These are phyloP conservation scores for Aplysina aerophoba DNA, from an alignment of 37 sponge, comb jelly and placozoan genomes.

Conservation along the genomic window DNA sequence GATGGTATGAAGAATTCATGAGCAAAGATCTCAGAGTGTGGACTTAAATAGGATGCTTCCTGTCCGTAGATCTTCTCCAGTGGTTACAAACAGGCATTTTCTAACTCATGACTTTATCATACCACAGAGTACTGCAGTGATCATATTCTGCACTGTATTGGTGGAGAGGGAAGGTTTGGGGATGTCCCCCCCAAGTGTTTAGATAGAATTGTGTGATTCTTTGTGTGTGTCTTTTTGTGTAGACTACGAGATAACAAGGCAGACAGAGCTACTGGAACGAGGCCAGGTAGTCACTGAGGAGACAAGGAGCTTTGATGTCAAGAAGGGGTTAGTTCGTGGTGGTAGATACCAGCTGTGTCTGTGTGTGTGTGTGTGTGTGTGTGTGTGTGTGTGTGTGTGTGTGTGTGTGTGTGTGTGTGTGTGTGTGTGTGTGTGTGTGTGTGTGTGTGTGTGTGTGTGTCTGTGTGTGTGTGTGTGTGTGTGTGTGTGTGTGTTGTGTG, in stretches of 20 bases:
- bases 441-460: neutral
- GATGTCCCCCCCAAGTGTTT: too few species aligned
- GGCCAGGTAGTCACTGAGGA: constrained; percentile 53
- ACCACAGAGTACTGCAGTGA: too few species aligned
- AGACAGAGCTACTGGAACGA: constrained; percentile 41
- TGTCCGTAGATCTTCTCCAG: too few species aligned
- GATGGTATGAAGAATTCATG: too few species aligned
- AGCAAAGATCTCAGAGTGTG: too few species aligned
- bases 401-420: neutral
- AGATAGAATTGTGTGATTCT: too few species aligned
- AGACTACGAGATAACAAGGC: constrained; percentile 69
- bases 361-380: neutral
- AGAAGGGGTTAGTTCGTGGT: constrained; percentile 31
- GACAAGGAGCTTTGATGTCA: constrained; percentile 65
- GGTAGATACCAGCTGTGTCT: neutral
- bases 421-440: neutral
- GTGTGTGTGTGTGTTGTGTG: constrained; percentile 1
- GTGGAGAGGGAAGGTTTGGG: too few species aligned
- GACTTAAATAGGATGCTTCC: too few species aligned
- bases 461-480: neutral
- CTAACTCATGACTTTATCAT: too few species aligned
- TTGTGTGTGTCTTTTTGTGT: neutral
- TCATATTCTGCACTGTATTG: too few species aligned
- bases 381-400: constrained; percentile 17
- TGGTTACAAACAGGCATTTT: too few species aligned